Base-by-base conservation (phyloP, 2,888 invertebrate species). In the Macrophya alboannulata region DNA sequence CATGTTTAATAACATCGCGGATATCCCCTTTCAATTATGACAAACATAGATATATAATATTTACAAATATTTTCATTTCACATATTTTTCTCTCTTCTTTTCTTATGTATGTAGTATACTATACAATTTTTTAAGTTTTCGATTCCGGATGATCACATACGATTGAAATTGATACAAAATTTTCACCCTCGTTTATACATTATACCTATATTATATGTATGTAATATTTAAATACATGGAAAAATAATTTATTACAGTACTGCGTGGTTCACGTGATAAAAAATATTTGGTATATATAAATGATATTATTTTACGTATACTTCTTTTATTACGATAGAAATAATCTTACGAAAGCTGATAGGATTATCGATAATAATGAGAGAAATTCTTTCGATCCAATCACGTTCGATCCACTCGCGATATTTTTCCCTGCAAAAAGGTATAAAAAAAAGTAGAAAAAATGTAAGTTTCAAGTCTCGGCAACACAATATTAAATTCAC, bases 201-300 rank as follows among this genome's bases (percentile, higher is more conserved):
- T 25, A 31, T 65, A n/a, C n/a, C n/a, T n/a, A n/a, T n/a, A n/a
- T n/a, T 37, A 1, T 71, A n/a, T n/a, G 40, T 71, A n/a, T n/a
- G 40, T 40, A 17, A 40, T 77, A 51, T 51, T 83, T 43, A 48
- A 83, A 83, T 31, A 31, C 81, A 85, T 91, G 90, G 59, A 92
- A 92, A 92, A 92, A 92, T 92, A 92, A 92, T 91, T 92, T 92
- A 91, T 90, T 91, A 89, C 86, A 88, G 48, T 68, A 87, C 87
- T 88, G 87, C 87, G n/a, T n/a, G 76, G 87, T 87, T 84, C 87
- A 87, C 87, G 31, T 31, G 89, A 87, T 91, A 91, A 88, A 90
- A 88, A 89, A 89, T 90, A 89, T 89, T 88, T 89, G 87, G 86
- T 87, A 87, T 79, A 62, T 59, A 25, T 40, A n/a, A 40, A 31